These are phyloP conservation scores for Chondrilla cf. caribensis DNA, from an alignment of 37 sponge, comb jelly and placozoan species.

Conservation along the genomic window DNA sequence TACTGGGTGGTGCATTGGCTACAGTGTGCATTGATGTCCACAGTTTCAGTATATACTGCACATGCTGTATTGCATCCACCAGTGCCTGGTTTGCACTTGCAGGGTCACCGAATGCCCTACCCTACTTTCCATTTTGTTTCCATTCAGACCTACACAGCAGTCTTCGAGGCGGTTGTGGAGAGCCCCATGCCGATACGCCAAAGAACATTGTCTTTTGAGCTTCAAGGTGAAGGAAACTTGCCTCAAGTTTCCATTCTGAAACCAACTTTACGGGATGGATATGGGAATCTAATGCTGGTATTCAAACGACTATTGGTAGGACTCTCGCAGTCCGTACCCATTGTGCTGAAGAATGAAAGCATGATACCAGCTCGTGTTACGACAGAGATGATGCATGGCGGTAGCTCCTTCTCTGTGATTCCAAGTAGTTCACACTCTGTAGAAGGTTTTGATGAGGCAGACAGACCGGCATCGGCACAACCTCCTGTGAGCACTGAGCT, in stretches of 20 bases:
- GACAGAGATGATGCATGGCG: slow-evolving; percentile 32
- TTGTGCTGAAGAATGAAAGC: slow-evolving; percentile 77
- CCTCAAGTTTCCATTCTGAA: slow-evolving; percentile 77
- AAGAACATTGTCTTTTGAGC: slow-evolving; percentile 77
- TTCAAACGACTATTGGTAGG: slow-evolving; percentile 78
- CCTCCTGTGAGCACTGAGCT: slow-evolving; percentile 49
- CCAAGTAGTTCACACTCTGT: not conserved
- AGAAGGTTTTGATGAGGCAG: not conserved
- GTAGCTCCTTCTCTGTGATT: slow-evolving; percentile 40
- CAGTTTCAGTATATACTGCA: no score
- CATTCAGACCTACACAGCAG: slow-evolving; percentile 49
- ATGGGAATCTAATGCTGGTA: slow-evolving; percentile 67
- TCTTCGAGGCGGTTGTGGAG: slow-evolving; percentile 71
- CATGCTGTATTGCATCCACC: no score
- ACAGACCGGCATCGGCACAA: not conserved
- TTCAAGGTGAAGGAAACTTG: slow-evolving; percentile 94
- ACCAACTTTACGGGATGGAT: slow-evolving; percentile 64
- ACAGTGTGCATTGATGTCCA: no score
- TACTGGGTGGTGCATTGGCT: no score
- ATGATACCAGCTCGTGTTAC: slow-evolving; percentile 72
- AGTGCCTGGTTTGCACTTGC: no score
- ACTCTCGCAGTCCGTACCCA: slow-evolving; percentile 58
- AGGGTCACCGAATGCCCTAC: no score
- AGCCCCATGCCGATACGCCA: slow-evolving; percentile 30
- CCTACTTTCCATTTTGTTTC: no score